Conservation (phyloP, 2,113 vertebrate species). For the Mesoclemmys tuberculata region DNA sequence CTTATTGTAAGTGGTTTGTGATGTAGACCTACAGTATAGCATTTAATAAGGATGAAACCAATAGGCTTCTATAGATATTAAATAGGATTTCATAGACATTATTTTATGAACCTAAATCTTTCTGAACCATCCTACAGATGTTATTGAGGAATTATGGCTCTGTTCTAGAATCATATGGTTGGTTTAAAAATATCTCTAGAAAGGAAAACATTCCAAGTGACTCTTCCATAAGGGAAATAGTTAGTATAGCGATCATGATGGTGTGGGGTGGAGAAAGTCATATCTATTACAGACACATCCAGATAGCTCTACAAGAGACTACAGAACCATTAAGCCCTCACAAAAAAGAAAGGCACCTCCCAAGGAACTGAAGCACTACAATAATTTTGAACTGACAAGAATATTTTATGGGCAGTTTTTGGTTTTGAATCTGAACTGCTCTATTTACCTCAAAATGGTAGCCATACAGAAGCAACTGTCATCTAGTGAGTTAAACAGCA, state of each 20-base stretch:
- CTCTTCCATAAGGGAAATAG: background rate
- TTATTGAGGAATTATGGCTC: background rate
- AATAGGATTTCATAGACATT: background rate
- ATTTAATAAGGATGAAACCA: background rate
- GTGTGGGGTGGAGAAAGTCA: background rate
- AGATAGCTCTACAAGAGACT: slow-evolving; percentile 38
- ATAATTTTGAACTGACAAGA: slow-evolving; percentile 7
- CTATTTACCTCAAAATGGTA: slow-evolving; percentile 32
- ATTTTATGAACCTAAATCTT: background rate
- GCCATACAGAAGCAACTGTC: background rate
- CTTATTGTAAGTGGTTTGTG: background rate
- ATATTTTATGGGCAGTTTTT: background rate
- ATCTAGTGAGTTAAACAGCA: slow-evolving; percentile 9
- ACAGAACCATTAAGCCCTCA: background rate
- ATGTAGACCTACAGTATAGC: background rate
- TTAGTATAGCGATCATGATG: background rate
- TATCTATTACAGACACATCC: background rate
- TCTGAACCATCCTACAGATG: background rate
- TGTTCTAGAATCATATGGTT: background rate
- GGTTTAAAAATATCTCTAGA: background rate
- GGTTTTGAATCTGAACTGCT: slow-evolving; percentile 38
- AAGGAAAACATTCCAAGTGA: background rate
- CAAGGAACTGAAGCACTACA: slow-evolving; percentile 46
- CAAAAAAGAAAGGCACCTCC: slow-evolving; percentile 1
- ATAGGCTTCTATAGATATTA: background rate